phyloP scores from a whole-genome alignment of 2,113 vertebrate genomes.

The Rhombomys opimus region DNA sequence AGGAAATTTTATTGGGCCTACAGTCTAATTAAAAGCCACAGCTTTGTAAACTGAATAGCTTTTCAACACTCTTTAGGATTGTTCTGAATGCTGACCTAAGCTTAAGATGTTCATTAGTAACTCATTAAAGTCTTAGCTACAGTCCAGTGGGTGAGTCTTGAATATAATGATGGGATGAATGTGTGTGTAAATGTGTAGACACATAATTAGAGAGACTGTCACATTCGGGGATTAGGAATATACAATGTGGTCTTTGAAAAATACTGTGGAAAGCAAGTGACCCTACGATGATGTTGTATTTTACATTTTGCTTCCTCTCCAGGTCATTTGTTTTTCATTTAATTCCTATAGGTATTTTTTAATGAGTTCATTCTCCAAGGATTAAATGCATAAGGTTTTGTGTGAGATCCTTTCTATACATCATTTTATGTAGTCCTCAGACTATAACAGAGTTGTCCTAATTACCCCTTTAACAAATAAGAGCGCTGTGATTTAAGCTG shows the following conservation, averaged over 20 bases:
- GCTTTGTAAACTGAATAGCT: conserved; percentile 62
- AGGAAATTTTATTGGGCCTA: conserved; percentile 52
- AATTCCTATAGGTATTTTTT: conserved; percentile 73
- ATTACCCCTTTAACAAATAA: conserved; percentile 49
- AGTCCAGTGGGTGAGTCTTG: conserved; percentile 64
- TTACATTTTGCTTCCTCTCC: conserved; percentile 64
- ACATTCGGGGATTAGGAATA: conserved; percentile 70
- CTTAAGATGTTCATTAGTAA: conserved; percentile 79
- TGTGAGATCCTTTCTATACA: neutral
- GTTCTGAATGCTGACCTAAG: conserved; percentile 72
- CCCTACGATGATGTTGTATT: conserved; percentile 54
- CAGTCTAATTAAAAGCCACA: conserved; percentile 75
- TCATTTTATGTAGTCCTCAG: conserved; percentile 58
- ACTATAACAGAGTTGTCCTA: conserved; percentile 27
- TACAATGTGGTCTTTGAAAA: conserved; percentile 70
- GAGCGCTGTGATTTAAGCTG: conserved; percentile 30
- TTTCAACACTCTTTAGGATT: conserved; percentile 64
- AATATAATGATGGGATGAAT: conserved; percentile 62
- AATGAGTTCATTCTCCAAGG: conserved; percentile 59
- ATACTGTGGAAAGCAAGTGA: conserved; percentile 63
- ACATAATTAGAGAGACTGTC: conserved; percentile 75
- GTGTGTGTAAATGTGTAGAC: conserved; percentile 58
- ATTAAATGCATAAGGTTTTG: conserved; percentile 56
- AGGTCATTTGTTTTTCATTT: conserved; percentile 61
- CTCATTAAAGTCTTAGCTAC: conserved; percentile 78